A percentile compares a stretch with the other conserved stretches of the same genome.
These are phyloP conservation scores for Tachina lurida DNA, from an alignment of 2,888 invertebrate genomes.

Conservation along the genomic window DNA sequence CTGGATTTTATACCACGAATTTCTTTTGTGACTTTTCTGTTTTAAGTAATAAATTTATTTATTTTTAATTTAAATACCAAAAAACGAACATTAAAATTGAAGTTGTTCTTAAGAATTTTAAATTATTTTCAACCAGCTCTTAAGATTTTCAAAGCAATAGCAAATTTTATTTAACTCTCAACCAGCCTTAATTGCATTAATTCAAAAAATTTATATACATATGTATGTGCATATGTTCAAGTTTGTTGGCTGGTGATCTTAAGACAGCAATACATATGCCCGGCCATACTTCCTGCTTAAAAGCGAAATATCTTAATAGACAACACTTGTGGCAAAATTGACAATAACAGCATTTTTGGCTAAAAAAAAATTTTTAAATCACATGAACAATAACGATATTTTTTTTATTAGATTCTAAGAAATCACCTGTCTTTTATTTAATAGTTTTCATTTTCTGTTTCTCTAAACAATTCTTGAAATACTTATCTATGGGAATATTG, in stretches of 20 bases:
- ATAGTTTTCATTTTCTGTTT: slow-evolving; percentile 10
- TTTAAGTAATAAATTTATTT: too few species aligned
- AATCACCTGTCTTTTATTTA: slow-evolving; percentile 46
- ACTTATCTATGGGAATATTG: slow-evolving; percentile 8
- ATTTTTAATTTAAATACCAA: too few species aligned
- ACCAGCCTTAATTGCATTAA: slow-evolving; percentile 37
- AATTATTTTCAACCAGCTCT: neutral
- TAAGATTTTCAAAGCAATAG: neutral
- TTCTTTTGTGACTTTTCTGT: too few species aligned
- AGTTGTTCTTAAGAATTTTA: slow-evolving; percentile 7
- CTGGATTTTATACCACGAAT: too few species aligned
- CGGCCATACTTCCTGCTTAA: slow-evolving; percentile 28
- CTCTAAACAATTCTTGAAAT: neutral
- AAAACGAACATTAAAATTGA: neutral
- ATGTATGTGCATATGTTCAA: neutral
- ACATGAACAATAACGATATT: neutral
- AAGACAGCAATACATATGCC: neutral
- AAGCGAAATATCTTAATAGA: neutral
- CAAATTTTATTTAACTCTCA: slow-evolving; percentile 45
- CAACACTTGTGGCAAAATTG: slow-evolving; percentile 3
- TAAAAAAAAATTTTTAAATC: neutral
- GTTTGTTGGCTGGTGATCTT: neutral
- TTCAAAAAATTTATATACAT: neutral
- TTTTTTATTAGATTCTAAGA: slow-evolving; percentile 41
- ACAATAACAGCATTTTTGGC: slow-evolving; percentile 22